These are phyloP conservation scores for Cathartes aura DNA, from an alignment of 2,113 vertebrate species.

Conservation along the genomic window DNA sequence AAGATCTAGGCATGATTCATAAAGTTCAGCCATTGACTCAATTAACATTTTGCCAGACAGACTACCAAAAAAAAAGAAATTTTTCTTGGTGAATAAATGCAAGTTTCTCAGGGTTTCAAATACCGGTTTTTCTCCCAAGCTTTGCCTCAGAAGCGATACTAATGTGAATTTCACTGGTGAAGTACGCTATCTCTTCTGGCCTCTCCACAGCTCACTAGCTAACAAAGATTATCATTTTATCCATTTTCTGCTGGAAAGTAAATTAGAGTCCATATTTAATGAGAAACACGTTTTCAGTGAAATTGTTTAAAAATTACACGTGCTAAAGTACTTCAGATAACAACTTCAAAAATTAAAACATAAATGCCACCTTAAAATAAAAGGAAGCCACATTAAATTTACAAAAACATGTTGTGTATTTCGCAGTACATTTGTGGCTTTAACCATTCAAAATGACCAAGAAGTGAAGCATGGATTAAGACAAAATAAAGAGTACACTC, in stretches of 20 bases:
- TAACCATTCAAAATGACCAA: neutral
- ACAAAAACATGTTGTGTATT: fast-evolving
- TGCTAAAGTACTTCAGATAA: neutral
- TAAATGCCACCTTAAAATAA: too few species aligned
- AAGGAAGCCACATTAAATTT: neutral
- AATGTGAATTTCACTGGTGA: neutral
- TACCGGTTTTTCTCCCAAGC: neutral
- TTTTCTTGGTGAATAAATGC: neutral
- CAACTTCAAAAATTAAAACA: neutral
- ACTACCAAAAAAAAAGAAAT: neutral
- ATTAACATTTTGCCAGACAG: neutral
- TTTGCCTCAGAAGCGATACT: neutral
- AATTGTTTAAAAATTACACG: neutral
- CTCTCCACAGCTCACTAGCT: neutral
- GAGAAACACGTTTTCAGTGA: neutral
- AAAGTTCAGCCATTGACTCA: neutral
- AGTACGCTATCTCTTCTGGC: neutral
- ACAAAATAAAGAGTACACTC: neutral
- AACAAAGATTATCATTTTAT: neutral
- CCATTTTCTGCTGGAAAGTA: neutral
- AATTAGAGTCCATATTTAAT: neutral
- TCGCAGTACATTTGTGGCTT: neutral
- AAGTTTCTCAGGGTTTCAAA: neutral
- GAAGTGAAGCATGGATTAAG: fast-evolving
- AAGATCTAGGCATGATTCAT: neutral